Base-by-base conservation (phyloP, 2,888 invertebrate species). In the Nomada ferruginata region DNA sequence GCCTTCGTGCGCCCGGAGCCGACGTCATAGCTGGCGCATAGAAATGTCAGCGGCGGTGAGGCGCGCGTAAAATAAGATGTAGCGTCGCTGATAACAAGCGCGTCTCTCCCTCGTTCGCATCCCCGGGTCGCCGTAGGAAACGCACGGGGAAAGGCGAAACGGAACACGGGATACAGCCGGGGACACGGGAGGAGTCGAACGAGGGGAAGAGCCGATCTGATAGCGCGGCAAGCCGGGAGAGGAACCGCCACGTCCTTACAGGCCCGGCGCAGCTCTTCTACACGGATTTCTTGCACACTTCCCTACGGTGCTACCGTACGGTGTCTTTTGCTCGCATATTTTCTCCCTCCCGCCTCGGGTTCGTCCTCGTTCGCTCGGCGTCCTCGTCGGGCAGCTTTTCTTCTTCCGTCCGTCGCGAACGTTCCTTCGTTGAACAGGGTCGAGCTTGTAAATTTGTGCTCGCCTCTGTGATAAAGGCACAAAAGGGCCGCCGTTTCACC, bases 1-100 rank as follows among this genome's bases (percentile, higher is more conserved):
- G 90, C 90, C 89, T 89, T 88, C 89, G 89, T 89, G 87, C 88
- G 83, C 76, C 85, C 90, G 83, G 85, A 82, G 91, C 92, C 93
- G 93, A 93, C 92, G 93, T 93, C 93, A 93, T 93, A 93, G 92
- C 85, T 90, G 87, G 91, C 87, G 93, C 92, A 93, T 93, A 93
- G 93, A 93, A 93, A 92, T 93, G 93, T 93, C 93, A 90, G 90
- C 87, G 84, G 84, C 86, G 84, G 86, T 90, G 92, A 93, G 91
- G 92, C 90, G 89, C 91, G 92, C 91, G 93, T 93, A 93, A 93
- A 93, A 93, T 93, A 93, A 93, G 93, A 93, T 93, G 93, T 93
- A 93, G 91, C 92, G 91, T 91, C 91, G 90, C 92, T 93, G 93
- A 93, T 93, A 93, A 93, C 91, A 89, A 91, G 90, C 87, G 83